Conservation (phyloP, 2,113 vertebrate species). For the Equus przewalskii region DNA sequence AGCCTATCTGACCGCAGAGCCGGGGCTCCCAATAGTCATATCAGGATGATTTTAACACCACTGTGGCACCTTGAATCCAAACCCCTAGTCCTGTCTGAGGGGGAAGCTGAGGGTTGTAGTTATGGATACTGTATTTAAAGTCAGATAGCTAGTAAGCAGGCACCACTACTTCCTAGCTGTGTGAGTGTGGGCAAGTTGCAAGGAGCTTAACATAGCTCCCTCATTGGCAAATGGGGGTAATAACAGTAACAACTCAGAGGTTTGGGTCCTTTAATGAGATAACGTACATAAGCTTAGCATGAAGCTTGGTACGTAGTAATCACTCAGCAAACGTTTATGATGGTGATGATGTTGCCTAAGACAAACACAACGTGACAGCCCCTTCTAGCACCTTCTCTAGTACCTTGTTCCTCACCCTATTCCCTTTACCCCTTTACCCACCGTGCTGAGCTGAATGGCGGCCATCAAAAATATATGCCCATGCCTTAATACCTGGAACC, state of each 20-base stretch:
- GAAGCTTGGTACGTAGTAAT: not conserved
- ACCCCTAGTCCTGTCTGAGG: not conserved
- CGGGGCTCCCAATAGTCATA: not conserved
- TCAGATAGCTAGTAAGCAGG: not conserved
- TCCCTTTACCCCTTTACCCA: not conserved
- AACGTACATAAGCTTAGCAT: not conserved
- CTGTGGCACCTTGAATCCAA: not conserved
- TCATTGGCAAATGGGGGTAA: not conserved
- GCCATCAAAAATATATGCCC: not conserved
- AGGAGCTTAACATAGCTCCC: not conserved
- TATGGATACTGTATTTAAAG: not conserved
- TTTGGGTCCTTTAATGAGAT: not conserved
- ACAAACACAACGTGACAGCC: not conserved
- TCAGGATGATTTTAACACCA: conserved; percentile 10
- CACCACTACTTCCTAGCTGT: not conserved
- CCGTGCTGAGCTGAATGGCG: not conserved
- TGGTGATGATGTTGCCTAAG: not conserved
- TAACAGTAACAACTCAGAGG: not conserved
- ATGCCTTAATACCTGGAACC: not conserved
- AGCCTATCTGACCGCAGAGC: conserved; percentile 8
- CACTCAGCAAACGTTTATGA: not conserved
- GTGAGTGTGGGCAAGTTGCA: not conserved
- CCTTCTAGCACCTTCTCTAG: not conserved
- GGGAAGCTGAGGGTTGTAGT: not conserved
- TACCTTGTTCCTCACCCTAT: not conserved